Percentiles rank a stretch among this genome's conserved stretches.
These are phyloP conservation scores for Geophilus truncorum DNA, from an alignment of 2,888 invertebrate genomes.

Conservation along the genomic window DNA sequence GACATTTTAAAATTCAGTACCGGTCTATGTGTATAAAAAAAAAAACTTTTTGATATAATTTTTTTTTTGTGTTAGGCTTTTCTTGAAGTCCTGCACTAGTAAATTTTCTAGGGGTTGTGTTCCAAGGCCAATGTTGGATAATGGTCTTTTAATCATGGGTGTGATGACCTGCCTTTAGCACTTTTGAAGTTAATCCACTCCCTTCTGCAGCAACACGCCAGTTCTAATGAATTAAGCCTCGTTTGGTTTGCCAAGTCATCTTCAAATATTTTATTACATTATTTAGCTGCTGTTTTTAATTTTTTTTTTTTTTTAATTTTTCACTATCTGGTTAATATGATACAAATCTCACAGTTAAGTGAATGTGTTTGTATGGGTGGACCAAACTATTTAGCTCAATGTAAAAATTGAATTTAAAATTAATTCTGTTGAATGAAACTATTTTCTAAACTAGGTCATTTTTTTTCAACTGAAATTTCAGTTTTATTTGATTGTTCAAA, in stretches of 20 bases:
- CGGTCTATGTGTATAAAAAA: not conserved
- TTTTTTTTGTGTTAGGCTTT: not conserved
- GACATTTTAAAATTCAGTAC: not conserved
- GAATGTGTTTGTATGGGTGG: not conserved
- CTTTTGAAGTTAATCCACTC: conserved; percentile 16
- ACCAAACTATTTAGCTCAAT: not conserved
- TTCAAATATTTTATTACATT: conserved; percentile 7
- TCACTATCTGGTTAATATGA: not conserved
- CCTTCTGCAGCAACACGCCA: conserved; percentile 10
- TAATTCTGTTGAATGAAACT: not conserved
- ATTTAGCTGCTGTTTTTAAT: not conserved
- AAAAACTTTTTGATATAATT: not conserved
- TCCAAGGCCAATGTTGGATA: conserved; percentile 11
- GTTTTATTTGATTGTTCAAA: not conserved
- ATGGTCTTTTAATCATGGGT: conserved; percentile 17
- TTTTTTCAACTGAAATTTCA: not conserved
- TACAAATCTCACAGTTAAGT: not conserved
- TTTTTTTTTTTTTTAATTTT: not conserved
- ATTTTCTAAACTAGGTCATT: not conserved
- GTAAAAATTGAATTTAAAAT: not conserved
- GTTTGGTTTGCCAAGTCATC: not conserved
- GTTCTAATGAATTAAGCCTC: conserved; percentile 8
- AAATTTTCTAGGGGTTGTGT: conserved; percentile 8
- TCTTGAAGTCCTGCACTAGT: too few relatives aligned
- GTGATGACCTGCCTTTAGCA: conserved; percentile 15